Evolutionary conservation across 2,797 vertebrate species (phyloP), one percentile per base, ranked within the genome.

Genomic region (Eulemur mongoz): DNA sequence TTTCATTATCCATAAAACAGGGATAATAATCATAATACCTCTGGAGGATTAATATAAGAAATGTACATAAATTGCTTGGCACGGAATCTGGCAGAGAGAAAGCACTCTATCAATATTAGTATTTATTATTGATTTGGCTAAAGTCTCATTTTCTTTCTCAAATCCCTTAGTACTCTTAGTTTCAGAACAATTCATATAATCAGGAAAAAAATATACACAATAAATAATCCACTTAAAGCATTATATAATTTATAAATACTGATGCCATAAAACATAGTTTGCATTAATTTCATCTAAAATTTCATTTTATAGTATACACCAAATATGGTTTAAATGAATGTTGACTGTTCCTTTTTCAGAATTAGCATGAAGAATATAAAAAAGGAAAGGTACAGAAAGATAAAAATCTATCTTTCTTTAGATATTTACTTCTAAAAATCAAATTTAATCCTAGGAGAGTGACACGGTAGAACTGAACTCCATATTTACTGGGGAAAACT

Each of bases 281-380:
- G 48, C 40, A 95, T 83, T 89, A 54, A 72, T 69, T 89, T 96
- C 45, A 97, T 85, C 82, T 67, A 92, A 95, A 97, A 92, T 86
- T 72, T 32, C 90, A 57, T 90, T 92, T 94, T 61, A 48, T 48
- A 65, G 25, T 63, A 1, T 52, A 89, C 38, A 84, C 52, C 85
- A 94, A 96, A 81, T 61, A 80, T 27, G 5, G 52, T 52, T 89
- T 94, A 76, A 83, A 93, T 40, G 48, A 25, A 75, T 45, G 32
- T 27, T 90, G 23, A 73, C 54, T 75, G 40, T 88, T 85, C 52
- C 61, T 52, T 92, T 14, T 80, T 35, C 25, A 22, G 15, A 96
- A 93, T 57, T 45, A 83, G 17, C 50, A 90, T 80, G 69, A 89
- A 83, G 43, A 86, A 86, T 61, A 85, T 5, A 54, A 65, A 67